Evolutionary conservation across 2,113 vertebrate genomes (phyloP), one percentile per base, ranked within the genome.

Genomic region (Scatophagus argus): DNA sequence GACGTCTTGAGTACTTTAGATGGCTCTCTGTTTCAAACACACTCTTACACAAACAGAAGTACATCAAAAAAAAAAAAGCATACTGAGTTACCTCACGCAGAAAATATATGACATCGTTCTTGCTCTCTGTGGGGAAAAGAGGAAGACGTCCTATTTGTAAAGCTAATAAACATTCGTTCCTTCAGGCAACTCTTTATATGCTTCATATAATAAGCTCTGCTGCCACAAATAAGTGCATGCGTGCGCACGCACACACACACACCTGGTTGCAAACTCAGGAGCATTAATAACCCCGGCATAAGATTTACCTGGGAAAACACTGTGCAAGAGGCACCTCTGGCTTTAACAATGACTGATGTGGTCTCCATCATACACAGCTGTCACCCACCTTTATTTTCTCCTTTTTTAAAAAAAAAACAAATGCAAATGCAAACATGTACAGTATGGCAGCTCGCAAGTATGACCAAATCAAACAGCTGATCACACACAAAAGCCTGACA

Each of bases 91-190:
- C 58, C n/a, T 54, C 77, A 41, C 76, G 72, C 52, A 52, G 25
- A 43, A 49, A 47, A 83, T 39, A 34, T 63, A 62, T 66, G 81
- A 74, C 71, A 83, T 82, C 44, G 54, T 71, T 73, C 69, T 75
- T 54, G 23, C 75, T 77, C 76, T 72, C 77, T 79, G 70, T 47
- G 61, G 59, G 66, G 13, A 32, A 66, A 64, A 64, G n/a, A 34
- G 61, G 66, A 75, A 74, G 83, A 63, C 77, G 70, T 83, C 69
- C 66, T 65, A 80, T 86, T 87, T 88, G 77, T 70, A 77, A 87
- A 87, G 68, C 84, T 88, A 88, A 91, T 87, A 89, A 91, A 88
- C 80, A 85, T 63, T 77, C 3, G 2, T 67, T 82, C 86, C 91
- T 89, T 68, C 75, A 29, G 83, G 88, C 75, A n/a, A 85, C 36